Evolutionary conservation across 2,113 vertebrate genomes (phyloP).

Genomic region (Candoia aspera): DNA sequence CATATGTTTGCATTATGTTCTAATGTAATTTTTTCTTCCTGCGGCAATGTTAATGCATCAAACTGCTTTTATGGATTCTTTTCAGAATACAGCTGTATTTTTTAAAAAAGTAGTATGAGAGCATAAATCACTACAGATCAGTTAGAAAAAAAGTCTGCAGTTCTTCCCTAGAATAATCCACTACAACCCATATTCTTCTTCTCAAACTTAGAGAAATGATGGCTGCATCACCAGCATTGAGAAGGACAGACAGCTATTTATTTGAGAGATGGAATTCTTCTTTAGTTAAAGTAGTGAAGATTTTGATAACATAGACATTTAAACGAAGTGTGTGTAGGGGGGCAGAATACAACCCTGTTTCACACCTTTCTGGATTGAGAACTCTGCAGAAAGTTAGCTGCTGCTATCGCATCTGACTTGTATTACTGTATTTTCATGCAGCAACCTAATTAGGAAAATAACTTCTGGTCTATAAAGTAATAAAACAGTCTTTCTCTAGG

Average conservation of each 20-base stretch:
- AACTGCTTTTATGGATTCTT: neutral
- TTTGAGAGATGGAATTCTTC: neutral
- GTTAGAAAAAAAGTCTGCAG: neutral
- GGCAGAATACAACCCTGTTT: neutral
- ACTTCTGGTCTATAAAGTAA: neutral
- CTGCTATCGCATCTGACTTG: neutral
- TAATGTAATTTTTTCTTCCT: neutral
- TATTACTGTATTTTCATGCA: neutral
- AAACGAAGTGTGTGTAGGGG: neutral
- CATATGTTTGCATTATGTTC: neutral
- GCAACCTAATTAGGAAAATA: neutral
- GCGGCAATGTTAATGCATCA: neutral
- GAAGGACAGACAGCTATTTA: neutral
- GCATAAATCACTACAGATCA: neutral
- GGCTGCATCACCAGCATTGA: neutral
- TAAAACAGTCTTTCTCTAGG: neutral
- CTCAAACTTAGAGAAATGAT: neutral
- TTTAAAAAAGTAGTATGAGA: neutral
- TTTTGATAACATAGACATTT: neutral
- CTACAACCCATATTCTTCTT: neutral
- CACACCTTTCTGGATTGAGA: neutral
- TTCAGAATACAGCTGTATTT: neutral
- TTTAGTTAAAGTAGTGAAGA: neutral
- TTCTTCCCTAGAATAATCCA: neutral
- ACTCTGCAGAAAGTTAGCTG: neutral